These are phyloP conservation scores for Sus scrofa DNA, from an alignment of 2,113 vertebrate genomes.

Conservation along the genomic window DNA sequence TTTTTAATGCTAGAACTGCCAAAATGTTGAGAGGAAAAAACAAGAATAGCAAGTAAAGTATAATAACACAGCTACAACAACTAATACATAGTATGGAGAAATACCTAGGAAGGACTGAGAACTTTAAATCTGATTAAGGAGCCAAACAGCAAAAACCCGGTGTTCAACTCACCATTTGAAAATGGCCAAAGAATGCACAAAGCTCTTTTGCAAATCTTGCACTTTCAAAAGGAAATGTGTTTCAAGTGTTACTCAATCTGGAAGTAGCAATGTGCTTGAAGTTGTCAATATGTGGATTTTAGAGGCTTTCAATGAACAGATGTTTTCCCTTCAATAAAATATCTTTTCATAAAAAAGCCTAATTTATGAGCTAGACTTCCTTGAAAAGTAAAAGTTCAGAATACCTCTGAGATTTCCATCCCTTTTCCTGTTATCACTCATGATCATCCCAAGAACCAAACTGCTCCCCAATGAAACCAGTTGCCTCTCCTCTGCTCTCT, in stretches of 20 bases:
- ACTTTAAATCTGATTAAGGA: constrained; percentile 46
- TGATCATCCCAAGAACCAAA: constrained; percentile 30
- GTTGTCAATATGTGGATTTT: constrained; percentile 44
- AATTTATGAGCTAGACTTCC: constrained; percentile 9
- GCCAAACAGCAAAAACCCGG: constrained; percentile 35
- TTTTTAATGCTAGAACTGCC: constrained; percentile 21
- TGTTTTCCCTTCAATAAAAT: constrained; percentile 55
- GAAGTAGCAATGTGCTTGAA: constrained; percentile 42
- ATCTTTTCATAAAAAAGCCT: constrained; percentile 21
- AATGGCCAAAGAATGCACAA: constrained; percentile 42
- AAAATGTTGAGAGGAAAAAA: constrained; percentile 32
- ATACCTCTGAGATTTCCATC: constrained; percentile 18
- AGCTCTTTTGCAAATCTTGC: constrained; percentile 60
- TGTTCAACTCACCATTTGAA: background rate
- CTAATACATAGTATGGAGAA: background rate
- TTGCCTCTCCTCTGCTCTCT: background rate
- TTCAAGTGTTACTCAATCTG: constrained; percentile 68
- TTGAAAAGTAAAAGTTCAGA: constrained; percentile 28
- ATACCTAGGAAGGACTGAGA: background rate
- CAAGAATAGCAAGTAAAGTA: constrained; percentile 19
- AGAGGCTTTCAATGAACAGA: constrained; percentile 41
- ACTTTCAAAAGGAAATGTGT: constrained; percentile 62
- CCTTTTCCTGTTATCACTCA: background rate
- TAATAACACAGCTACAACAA: constrained; percentile 14
- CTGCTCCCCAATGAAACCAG: background rate